Percentiles rank a stretch among this genome's conserved stretches.
Conservation (phyloP, 2,113 vertebrate species). For the Limnothrissa miodon region DNA sequence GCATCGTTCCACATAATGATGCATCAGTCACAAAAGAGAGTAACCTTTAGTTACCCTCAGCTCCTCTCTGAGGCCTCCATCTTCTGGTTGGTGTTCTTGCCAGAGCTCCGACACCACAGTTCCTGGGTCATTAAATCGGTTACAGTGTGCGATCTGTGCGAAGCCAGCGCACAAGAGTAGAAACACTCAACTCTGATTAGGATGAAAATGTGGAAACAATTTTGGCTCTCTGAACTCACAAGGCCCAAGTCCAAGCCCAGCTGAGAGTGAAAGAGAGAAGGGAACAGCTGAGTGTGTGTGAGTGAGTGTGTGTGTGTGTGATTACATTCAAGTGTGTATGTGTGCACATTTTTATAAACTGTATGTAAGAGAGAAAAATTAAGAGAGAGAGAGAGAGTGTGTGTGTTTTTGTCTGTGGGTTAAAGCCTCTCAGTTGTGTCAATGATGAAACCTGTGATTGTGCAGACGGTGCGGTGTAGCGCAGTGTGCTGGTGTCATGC, state of each 20-base stretch:
- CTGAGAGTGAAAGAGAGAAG: conserved; percentile 47
- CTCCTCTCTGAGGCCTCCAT: background rate
- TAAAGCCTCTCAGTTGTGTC: background rate
- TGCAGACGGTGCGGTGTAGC: background rate
- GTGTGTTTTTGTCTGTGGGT: background rate
- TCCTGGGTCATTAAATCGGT: conserved; percentile 2
- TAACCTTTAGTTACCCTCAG: conserved; percentile 1
- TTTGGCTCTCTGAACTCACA: conserved; percentile 39
- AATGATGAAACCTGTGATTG: background rate
- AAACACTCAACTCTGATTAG: conserved; percentile 38
- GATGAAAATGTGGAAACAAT: conserved; percentile 64
- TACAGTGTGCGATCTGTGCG: background rate
- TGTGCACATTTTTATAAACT: background rate
- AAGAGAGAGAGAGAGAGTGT: background rate
- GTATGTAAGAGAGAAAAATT: background rate
- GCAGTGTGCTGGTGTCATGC: background rate
- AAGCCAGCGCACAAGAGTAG: background rate
- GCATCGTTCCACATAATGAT: background rate
- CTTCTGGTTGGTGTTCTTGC: background rate
- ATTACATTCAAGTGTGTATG: background rate
- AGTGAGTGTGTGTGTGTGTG: background rate
- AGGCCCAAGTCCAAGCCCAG: conserved; percentile 36
- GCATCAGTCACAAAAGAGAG: background rate
- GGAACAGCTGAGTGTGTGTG: conserved; percentile 42
- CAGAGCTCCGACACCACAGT: background rate